A percentile compares a stretch with the other conserved stretches of the same genome.
phyloP scores from a whole-genome alignment of 2,113 vertebrate genomes.

The Psammodynastes pulverulentus region DNA sequence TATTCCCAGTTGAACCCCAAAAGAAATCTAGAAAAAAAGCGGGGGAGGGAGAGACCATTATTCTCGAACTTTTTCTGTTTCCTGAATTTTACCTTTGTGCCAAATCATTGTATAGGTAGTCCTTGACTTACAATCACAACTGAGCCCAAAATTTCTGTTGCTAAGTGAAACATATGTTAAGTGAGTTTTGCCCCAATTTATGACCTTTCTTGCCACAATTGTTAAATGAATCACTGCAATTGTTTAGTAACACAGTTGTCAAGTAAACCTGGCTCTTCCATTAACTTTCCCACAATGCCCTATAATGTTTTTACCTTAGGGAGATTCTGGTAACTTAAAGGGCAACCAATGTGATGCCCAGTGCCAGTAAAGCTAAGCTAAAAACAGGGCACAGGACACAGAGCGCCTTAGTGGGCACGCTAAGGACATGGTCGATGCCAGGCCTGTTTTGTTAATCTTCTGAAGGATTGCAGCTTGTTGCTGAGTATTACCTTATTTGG shows the following conservation, averaged over 20 bases:
- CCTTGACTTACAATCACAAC: not conserved
- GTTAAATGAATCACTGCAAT: not conserved
- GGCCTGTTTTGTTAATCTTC: not conserved
- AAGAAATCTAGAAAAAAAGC: not conserved
- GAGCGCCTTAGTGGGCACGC: not conserved
- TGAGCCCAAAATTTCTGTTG: not conserved
- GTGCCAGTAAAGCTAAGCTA: not conserved
- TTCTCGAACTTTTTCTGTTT: not conserved
- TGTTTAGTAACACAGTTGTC: not conserved
- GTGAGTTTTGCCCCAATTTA: not conserved
- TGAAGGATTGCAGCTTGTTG: not conserved
- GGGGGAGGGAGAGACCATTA: not conserved
- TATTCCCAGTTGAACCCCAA: not conserved
- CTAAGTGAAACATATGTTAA: not conserved
- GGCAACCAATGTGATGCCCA: not conserved
- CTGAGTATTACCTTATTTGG: not conserved
- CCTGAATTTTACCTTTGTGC: not conserved
- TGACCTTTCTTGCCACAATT: not conserved
- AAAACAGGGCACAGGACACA: not conserved
- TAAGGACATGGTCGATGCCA: not conserved
- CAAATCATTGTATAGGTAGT: not conserved
- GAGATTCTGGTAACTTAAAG: not conserved
- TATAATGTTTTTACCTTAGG: not conserved
- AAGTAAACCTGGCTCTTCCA: not conserved
- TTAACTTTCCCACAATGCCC: not conserved